phyloP scores from a whole-genome alignment of 1,140 invertebrate species.

The Cepaea nemoralis region DNA sequence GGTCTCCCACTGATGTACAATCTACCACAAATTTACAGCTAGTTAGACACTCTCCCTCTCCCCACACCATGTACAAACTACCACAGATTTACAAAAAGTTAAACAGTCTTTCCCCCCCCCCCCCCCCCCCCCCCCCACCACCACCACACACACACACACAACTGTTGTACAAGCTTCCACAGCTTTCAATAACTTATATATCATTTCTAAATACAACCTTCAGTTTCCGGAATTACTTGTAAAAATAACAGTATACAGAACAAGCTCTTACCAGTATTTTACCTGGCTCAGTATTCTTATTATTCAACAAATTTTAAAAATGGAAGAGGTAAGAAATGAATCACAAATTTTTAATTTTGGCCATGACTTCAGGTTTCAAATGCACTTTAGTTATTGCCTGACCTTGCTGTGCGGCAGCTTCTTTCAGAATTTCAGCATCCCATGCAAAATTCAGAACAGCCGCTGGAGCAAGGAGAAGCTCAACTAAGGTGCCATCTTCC shows the following conservation, averaged over 20 bases:
- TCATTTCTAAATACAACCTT: too few relatives aligned
- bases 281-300: background rate
- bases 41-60: too few relatives aligned
- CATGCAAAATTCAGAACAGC: constrained; percentile 68
- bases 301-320: background rate
- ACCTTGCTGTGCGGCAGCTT: constrained; percentile 61
- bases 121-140: too few relatives aligned
- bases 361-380: constrained; percentile 47
- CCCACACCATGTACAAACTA: too few relatives aligned
- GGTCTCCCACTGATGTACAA: too few relatives aligned
- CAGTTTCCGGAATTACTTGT: too few relatives aligned
- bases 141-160: too few relatives aligned
- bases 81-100: too few relatives aligned
- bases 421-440: constrained; percentile 62
- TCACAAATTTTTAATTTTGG: constrained; percentile 38
- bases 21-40: too few relatives aligned
- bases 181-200: too few relatives aligned
- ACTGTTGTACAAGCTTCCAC: too few relatives aligned
- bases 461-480: constrained; percentile 68
- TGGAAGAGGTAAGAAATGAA: background rate
- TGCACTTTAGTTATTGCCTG: constrained; percentile 43
- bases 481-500: constrained; percentile 63
- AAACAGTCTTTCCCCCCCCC: too few relatives aligned
- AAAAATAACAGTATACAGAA: background rate
- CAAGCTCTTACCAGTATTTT: background rate